These are phyloP conservation scores for Drosophila ochracea DNA, from an alignment of 2,888 invertebrate genomes.

Conservation along the genomic window DNA sequence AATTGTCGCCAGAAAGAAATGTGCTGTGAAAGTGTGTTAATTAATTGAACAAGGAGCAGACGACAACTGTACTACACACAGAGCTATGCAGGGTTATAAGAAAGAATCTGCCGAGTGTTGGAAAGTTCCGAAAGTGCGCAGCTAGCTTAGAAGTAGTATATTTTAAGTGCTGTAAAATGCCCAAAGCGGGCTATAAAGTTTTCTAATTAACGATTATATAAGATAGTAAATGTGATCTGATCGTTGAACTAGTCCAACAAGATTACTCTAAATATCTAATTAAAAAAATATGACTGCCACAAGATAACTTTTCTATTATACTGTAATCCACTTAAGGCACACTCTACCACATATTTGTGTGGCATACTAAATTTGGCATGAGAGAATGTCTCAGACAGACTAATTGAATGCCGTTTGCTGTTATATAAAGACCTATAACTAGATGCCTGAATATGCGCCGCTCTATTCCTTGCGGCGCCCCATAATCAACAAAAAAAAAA, in stretches of 20 bases:
- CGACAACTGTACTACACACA: constrained; percentile 18
- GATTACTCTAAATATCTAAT: not conserved
- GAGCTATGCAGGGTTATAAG: constrained; percentile 10
- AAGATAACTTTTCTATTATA: not conserved
- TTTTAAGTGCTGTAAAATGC: not conserved
- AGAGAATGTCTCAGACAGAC: constrained; percentile 59
- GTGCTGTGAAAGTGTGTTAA: constrained; percentile 77
- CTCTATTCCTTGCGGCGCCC: constrained; percentile 47
- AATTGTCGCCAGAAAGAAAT: constrained; percentile 73
- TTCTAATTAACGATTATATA: not conserved
- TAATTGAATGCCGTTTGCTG: constrained; percentile 57
- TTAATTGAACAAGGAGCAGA: constrained; percentile 62
- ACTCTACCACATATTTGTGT: constrained; percentile 3
- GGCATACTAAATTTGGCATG: constrained; percentile 10
- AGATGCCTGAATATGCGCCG: constrained; percentile 64
- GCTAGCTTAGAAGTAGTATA: too few relatives aligned
- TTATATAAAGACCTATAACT: constrained; percentile 63
- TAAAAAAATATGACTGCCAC: not conserved
- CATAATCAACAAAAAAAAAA: constrained; percentile 4
- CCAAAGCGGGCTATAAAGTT: not conserved
- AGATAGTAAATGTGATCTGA: not conserved
- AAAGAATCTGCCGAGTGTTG: constrained; percentile 17
- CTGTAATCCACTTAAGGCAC: constrained; percentile 8
- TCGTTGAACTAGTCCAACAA: not conserved
- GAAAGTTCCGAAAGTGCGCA: not conserved